Conservation (phyloP, 2,888 invertebrate species). For the Volucella zonaria region DNA sequence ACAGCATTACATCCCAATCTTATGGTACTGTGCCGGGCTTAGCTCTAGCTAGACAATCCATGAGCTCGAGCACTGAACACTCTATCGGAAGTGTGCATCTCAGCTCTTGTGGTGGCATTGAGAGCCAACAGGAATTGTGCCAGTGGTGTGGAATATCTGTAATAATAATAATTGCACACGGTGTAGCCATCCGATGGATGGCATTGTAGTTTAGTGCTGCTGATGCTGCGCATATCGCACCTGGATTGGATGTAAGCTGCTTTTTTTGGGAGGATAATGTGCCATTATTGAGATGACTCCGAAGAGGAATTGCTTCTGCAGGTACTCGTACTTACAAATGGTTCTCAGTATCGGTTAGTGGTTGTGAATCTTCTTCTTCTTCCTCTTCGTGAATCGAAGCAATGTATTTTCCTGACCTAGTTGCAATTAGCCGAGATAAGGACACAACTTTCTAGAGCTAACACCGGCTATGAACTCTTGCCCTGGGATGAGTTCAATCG, state of each 20-base stretch:
- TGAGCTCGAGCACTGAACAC: constrained; percentile 32
- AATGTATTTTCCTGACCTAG: constrained; percentile 61
- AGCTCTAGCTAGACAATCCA: constrained; percentile 35
- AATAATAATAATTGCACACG: constrained; percentile 71
- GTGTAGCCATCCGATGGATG: constrained; percentile 46
- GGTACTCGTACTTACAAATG: constrained; percentile 44
- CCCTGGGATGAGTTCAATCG: constrained; percentile 35
- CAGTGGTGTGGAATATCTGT: constrained; percentile 70
- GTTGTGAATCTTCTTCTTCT: constrained; percentile 50
- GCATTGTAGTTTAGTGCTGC: constrained; percentile 49
- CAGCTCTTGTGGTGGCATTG: constrained; percentile 41
- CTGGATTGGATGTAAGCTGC: constrained; percentile 48
- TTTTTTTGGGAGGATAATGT: constrained; percentile 49
- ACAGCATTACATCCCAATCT: constrained; percentile 69
- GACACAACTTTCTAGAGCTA: constrained; percentile 61
- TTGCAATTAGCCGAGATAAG: constrained; percentile 68
- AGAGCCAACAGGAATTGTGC: constrained; percentile 60
- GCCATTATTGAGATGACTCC: constrained; percentile 57
- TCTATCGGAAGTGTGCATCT: constrained; percentile 73
- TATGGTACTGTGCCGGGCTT: constrained; percentile 6
- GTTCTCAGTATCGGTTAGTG: constrained; percentile 45
- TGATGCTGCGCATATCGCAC: constrained; percentile 63
- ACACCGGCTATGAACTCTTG: constrained; percentile 46
- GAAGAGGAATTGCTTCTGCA: constrained; percentile 58
- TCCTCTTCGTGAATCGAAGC: constrained; percentile 54